phyloP scores from a whole-genome alignment of 2,888 invertebrate genomes.

The Dendrolimus pini region DNA sequence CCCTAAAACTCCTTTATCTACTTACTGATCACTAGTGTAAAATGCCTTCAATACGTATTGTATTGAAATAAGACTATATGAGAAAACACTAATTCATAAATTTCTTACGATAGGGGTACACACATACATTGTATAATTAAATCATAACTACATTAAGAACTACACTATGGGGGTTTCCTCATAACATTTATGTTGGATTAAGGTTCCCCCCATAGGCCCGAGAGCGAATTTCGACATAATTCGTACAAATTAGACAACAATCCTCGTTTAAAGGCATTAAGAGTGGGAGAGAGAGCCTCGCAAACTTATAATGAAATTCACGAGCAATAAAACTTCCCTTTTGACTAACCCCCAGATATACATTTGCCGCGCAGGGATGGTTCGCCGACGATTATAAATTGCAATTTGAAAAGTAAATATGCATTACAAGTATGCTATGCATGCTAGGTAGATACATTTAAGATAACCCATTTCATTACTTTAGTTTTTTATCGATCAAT shows the following conservation, averaged over 20 bases:
- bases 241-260: slow-evolving; percentile 71
- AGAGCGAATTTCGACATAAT: slow-evolving; percentile 51
- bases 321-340: slow-evolving; percentile 74
- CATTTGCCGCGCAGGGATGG: slow-evolving; percentile 52
- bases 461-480: too few species aligned
- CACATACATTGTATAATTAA: too few species aligned
- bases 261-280: slow-evolving; percentile 67
- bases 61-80: too few species aligned
- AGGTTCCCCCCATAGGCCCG: slow-evolving; percentile 19
- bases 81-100: too few species aligned
- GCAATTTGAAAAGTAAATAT: slow-evolving; percentile 5
- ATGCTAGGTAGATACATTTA: too few species aligned
- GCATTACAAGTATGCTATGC: too few species aligned
- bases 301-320: slow-evolving; percentile 76
- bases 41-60: too few species aligned
- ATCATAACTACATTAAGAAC: too few species aligned
- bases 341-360: slow-evolving; percentile 68
- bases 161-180: slow-evolving; percentile 7
- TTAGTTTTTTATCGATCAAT: too few species aligned
- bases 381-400: slow-evolving; percentile 9
- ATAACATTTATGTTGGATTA: slow-evolving; percentile 6
- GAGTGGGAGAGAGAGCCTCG: slow-evolving; percentile 47
- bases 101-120: too few species aligned
- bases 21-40: too few species aligned
- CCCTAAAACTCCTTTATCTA: too few species aligned